Percentiles rank a stretch among this genome's conserved stretches.
These are phyloP conservation scores for Poecilia latipinna DNA, from an alignment of 2,113 vertebrate species.

Conservation along the genomic window DNA sequence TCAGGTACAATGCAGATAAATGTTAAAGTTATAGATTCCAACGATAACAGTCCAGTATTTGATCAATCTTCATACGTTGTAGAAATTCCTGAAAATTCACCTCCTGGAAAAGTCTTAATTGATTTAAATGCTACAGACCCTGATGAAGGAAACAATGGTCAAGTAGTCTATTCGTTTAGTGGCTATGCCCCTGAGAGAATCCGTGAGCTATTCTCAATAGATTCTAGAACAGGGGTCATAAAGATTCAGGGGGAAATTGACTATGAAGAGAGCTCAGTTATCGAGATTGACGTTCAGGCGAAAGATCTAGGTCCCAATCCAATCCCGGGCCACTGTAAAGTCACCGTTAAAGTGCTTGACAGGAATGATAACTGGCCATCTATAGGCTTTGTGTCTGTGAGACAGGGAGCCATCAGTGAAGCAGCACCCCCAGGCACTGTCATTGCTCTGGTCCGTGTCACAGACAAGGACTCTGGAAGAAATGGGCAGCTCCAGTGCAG, in stretches of 20 bases:
- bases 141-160: slow-evolving; percentile 95
- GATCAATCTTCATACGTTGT: slow-evolving; percentile 94
- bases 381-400: slow-evolving; percentile 95
- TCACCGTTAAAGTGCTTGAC: slow-evolving; percentile 94
- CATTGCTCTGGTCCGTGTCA: slow-evolving; percentile 95
- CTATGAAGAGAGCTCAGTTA: slow-evolving; percentile 94
- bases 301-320: slow-evolving; percentile 96
- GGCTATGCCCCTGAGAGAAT: slow-evolving; percentile 93
- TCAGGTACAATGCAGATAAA: slow-evolving; percentile 95
- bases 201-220: slow-evolving; percentile 95
- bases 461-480: slow-evolving; percentile 93
- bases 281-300: slow-evolving; percentile 97
- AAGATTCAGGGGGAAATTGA: slow-evolving; percentile 96
- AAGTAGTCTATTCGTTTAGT: slow-evolving; percentile 96
- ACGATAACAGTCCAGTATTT: slow-evolving; percentile 97
- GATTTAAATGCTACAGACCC: slow-evolving; percentile 97
- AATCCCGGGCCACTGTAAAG: slow-evolving; percentile 98
- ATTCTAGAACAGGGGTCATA: slow-evolving; percentile 93
- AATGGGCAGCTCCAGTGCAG: slow-evolving; percentile 96
- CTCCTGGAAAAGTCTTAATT: slow-evolving; percentile 89
- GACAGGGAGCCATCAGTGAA: slow-evolving; percentile 98
- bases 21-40: slow-evolving; percentile 97
- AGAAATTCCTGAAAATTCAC: slow-evolving; percentile 93
- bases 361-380: slow-evolving; percentile 97
- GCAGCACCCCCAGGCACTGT: slow-evolving; percentile 94